phyloP scores from a whole-genome alignment of 2,113 vertebrate genomes.

The Motacilla alba region DNA sequence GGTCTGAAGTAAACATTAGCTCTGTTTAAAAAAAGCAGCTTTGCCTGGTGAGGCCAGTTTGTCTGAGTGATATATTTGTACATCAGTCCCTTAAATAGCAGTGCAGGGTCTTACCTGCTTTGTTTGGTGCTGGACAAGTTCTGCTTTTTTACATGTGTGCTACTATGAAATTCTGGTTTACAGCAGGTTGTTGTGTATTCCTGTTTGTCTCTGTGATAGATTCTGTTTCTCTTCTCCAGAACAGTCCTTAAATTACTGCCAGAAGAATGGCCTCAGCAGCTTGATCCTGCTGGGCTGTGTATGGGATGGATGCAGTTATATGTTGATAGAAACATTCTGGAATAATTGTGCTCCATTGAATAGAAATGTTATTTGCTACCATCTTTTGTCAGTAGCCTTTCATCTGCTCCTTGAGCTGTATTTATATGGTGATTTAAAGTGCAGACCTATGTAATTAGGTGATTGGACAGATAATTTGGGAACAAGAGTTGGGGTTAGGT shows the following conservation, averaged over 20 bases:
- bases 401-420: not conserved
- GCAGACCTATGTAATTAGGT: fast-evolving
- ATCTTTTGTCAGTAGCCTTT: not conserved
- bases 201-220: not conserved
- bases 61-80: not conserved
- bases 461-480: not conserved
- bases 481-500: not conserved
- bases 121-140: not conserved
- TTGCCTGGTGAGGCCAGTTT: not conserved
- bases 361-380: not conserved
- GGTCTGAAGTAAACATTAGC: constrained; percentile 25
- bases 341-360: not conserved
- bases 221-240: not conserved
- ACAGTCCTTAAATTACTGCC: not conserved
- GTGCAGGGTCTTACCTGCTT: not conserved
- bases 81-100: not conserved
- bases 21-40: not conserved
- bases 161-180: not conserved
- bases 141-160: not conserved
- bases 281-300: not conserved
- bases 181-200: not conserved
- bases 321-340: not conserved
- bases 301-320: not conserved
- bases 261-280: not conserved
- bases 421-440: not conserved